Conservation (phyloP, 1,140 invertebrate species). For the Cydia amplana region DNA sequence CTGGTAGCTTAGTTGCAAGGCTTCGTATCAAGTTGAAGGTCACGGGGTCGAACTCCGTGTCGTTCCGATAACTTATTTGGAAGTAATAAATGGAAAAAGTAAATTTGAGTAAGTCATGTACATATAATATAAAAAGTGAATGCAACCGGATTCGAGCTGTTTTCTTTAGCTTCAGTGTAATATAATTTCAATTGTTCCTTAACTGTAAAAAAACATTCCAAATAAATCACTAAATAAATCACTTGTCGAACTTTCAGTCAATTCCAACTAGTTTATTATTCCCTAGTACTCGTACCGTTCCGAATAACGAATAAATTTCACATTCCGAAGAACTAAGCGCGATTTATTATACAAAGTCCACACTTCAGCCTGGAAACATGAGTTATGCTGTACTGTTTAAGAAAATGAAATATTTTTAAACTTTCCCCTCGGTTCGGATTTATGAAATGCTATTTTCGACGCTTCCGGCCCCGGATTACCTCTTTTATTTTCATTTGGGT, state of each 20-base stretch:
- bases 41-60: too few relatives aligned
- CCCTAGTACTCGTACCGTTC: neutral
- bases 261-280: neutral
- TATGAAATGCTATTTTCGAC: conserved; percentile 13
- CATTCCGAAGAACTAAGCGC: neutral
- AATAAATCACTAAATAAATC: neutral
- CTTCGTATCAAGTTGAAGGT: too few relatives aligned
- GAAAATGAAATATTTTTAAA: conserved; percentile 33
- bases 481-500: conserved; percentile 2
- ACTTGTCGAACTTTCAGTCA: neutral
- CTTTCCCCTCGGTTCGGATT: conserved; percentile 27
- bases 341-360: conserved; percentile 32
- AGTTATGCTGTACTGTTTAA: conserved; percentile 35
- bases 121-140: too few relatives aligned
- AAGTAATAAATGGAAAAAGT: too few relatives aligned
- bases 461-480: neutral
- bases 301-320: conserved; percentile 21
- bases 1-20: too few relatives aligned
- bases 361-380: conserved; percentile 31
- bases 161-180: too few relatives aligned
- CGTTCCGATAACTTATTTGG: too few relatives aligned
- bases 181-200: too few relatives aligned
- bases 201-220: too few relatives aligned
- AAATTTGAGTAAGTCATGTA: too few relatives aligned
- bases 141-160: too few relatives aligned